These are phyloP conservation scores for Dipus sagitta DNA, from an alignment of 2,797 vertebrate genomes.

Conservation along the genomic window DNA sequence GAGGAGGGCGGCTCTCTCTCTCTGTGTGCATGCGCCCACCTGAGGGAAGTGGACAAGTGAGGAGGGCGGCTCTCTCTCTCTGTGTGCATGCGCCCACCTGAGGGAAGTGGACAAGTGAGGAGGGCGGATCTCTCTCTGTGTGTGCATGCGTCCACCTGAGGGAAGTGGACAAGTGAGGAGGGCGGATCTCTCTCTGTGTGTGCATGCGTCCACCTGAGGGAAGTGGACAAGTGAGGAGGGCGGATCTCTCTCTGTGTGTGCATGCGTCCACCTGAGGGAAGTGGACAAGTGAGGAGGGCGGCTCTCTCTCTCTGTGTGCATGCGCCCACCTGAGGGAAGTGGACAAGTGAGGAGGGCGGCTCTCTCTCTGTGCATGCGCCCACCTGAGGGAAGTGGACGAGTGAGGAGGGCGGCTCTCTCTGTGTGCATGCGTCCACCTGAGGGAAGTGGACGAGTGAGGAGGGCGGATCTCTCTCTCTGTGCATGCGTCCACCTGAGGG, in stretches of 20 bases:
- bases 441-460: too few relatives aligned
- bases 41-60: not conserved
- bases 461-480: too few relatives aligned
- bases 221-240: too few relatives aligned
- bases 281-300: too few relatives aligned
- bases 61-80: too few relatives aligned
- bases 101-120: too few relatives aligned
- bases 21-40: not conserved
- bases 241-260: not conserved
- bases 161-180: too few relatives aligned
- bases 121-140: too few relatives aligned
- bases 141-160: not conserved
- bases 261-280: not conserved
- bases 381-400: not conserved
- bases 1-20: too few relatives aligned
- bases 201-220: not conserved
- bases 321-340: not conserved
- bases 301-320: not conserved
- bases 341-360: too few relatives aligned
- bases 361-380: not conserved
- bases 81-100: not conserved
- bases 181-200: too few relatives aligned
- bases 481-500: not conserved
- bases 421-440: not conserved
- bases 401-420: too few relatives aligned